phyloP scores from a whole-genome alignment of 1,140 invertebrate genomes.

The Leptonema lineaticorne region DNA sequence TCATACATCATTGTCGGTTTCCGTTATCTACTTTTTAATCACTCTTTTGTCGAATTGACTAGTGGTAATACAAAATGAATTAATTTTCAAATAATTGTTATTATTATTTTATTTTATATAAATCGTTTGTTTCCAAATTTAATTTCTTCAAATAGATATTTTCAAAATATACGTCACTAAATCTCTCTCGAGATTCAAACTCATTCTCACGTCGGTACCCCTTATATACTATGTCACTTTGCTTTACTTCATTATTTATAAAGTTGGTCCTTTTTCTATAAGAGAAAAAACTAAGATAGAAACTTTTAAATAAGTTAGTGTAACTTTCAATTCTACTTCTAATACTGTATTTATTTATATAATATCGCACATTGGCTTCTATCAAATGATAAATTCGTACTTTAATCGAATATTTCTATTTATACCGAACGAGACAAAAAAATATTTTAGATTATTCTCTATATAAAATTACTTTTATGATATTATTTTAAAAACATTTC shows the following conservation, averaged over 20 bases:
- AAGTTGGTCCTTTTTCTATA: constrained; percentile 7
- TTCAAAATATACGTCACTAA: neutral
- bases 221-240: neutral
- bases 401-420: no score
- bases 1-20: constrained; percentile 6
- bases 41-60: no score
- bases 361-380: no score
- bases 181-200: neutral
- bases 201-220: neutral
- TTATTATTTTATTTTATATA: no score
- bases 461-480: no score
- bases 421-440: no score
- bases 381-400: no score
- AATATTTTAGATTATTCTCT: no score
- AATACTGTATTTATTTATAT: no score
- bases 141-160: neutral
- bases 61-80: no score
- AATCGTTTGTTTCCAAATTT: constrained; percentile 3
- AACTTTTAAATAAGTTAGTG: neutral
- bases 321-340: neutral
- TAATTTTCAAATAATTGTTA: no score
- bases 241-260: neutral
- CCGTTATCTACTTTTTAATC: neutral
- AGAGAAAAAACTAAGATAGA: neutral
- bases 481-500: no score